Evolutionary conservation across 2,113 vertebrate species (phyloP).

Genomic region (Nannospalax galili): DNA sequence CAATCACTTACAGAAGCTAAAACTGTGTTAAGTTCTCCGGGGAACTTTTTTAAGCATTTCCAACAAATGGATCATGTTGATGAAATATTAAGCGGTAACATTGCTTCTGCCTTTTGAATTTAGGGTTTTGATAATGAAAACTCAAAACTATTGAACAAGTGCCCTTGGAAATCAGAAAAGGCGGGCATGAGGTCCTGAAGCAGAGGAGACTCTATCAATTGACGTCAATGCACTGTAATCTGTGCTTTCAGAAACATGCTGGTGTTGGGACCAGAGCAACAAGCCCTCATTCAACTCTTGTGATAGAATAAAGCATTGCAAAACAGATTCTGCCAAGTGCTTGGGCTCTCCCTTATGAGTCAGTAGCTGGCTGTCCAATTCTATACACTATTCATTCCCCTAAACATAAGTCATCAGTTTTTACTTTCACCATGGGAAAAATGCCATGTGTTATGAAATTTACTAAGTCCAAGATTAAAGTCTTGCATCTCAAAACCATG

Average conservation of each 20-base stretch:
- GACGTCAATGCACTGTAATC: neutral
- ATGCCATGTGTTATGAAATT: neutral
- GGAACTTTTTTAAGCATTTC: neutral
- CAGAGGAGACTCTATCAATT: neutral
- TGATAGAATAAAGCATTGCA: neutral
- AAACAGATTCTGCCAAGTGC: neutral
- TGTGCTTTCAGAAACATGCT: neutral
- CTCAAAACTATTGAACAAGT: constrained; percentile 53
- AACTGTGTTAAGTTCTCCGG: constrained; percentile 49
- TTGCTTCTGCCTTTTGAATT: constrained; percentile 67
- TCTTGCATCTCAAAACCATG: constrained; percentile 26
- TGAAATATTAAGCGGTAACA: constrained; percentile 19
- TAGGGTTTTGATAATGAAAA: constrained; percentile 42
- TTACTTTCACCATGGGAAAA: constrained; percentile 2
- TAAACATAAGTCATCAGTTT: constrained; percentile 21
- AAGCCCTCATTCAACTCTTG: neutral
- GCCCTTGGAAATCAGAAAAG: constrained; percentile 44
- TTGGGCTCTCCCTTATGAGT: neutral
- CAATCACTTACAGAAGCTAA: constrained; percentile 17
- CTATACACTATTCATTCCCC: constrained; percentile 27
- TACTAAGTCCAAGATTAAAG: constrained; percentile 58
- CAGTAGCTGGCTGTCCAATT: neutral
- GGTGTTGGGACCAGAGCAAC: too few species aligned
- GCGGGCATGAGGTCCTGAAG: neutral
- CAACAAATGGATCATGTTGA: constrained; percentile 51